Conservation (phyloP, 2,888 invertebrate species). For the Linnaemya vulpina region DNA sequence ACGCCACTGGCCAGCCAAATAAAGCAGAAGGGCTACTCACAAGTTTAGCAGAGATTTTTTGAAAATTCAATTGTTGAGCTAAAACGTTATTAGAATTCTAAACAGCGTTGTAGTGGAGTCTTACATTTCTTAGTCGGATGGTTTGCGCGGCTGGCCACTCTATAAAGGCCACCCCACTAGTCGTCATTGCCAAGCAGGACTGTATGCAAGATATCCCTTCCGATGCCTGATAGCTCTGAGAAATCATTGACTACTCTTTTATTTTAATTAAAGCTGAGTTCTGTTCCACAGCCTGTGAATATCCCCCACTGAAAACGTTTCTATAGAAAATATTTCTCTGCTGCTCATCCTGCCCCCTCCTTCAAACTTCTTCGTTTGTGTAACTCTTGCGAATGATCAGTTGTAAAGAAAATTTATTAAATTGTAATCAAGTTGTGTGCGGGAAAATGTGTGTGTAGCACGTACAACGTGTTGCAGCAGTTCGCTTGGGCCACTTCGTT, state of each 20-base stretch:
- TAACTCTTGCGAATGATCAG: slow-evolving; percentile 47
- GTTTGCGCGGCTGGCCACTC: too few relatives aligned
- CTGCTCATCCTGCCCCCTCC: background rate
- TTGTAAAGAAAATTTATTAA: slow-evolving; percentile 70
- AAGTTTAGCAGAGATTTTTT: background rate
- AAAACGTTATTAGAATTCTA: background rate
- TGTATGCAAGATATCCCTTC: too few relatives aligned
- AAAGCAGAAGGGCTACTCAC: slow-evolving; percentile 3
- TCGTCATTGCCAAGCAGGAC: too few relatives aligned
- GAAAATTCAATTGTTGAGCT: background rate
- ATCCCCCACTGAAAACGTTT: slow-evolving; percentile 8
- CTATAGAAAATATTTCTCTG: slow-evolving; percentile 30
- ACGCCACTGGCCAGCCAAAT: slow-evolving; percentile 41
- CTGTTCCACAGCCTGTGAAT: slow-evolving; percentile 4
- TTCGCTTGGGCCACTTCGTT: slow-evolving; percentile 54
- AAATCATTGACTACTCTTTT: background rate
- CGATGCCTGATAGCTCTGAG: too few relatives aligned
- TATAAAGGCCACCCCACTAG: too few relatives aligned
- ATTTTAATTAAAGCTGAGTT: background rate
- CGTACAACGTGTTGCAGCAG: background rate
- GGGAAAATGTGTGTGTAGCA: background rate
- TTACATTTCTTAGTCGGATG: too few relatives aligned
- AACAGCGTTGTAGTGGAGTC: too few relatives aligned
- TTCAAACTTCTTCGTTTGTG: background rate
- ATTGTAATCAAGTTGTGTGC: slow-evolving; percentile 68